Base-by-base conservation (phyloP, 2,113 vertebrate genomes). In the Rhineura floridana region DNA sequence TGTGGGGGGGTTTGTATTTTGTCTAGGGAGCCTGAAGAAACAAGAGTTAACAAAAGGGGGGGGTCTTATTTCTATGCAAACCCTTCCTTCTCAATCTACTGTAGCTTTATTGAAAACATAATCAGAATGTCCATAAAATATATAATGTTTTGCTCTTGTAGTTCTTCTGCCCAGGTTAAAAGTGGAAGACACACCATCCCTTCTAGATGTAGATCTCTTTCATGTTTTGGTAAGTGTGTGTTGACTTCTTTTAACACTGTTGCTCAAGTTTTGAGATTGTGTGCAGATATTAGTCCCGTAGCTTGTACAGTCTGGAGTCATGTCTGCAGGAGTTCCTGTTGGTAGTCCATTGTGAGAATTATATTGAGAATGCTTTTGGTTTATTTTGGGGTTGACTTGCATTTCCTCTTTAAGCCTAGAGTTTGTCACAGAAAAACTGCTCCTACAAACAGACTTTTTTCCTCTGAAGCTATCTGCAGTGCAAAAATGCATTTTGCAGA, bases 151-250 rank as follows among this genome's bases (percentile, higher is more conserved):
- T 95, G 39, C 33, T 82, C 55, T 94, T 91, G 23, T 93, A 99
- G 99, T 98, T 92, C 93, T 99, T 93, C 93, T 99, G 63, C 98
- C 98, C 15, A 92, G 93, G 84, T 89, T 97, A 90, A 96, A 98
- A 96, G 96, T 94, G 87, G 98, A 98, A 89, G 97, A 95, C 88
- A 98, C 97, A 50, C 98, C 98, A 42, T 98, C 97, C 69, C 93
- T 99, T 88, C 96, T 99, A 90, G 98, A 99, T 94, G 95, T 99
- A 91, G 99, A 99, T 96, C 97, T 98, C 65, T 99, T 99, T 96
- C 98, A 99, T 95, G 75, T 99, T 87, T 95, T 99, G 98, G 99
- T 99, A 97, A 96, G 98, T 92, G 42, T 59, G 19, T 6, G 73
- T 90, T 3, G 81, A 69, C 81, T 94, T 89, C 44, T 81, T 86